Percentiles rank a stretch among this genome's conserved stretches.
Conservation (phyloP, 2,113 vertebrate genomes). For the Perca fluviatilis region DNA sequence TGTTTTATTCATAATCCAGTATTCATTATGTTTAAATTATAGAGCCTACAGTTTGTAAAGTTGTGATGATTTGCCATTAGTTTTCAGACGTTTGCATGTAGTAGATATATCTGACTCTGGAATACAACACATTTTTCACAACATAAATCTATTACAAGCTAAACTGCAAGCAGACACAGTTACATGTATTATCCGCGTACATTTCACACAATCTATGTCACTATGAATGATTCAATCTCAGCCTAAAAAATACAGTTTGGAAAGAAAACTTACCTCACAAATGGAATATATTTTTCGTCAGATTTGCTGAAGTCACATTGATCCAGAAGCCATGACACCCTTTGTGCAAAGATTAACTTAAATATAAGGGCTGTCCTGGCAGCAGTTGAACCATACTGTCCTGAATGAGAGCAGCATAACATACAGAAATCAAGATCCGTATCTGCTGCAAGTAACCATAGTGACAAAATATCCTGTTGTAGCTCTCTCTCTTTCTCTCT, state of each 20-base stretch:
- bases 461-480: conserved; percentile 84
- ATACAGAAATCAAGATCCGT: conserved; percentile 60
- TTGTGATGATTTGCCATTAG: background rate
- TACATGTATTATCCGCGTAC: background rate
- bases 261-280: conserved; percentile 57
- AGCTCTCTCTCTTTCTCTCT: conserved; percentile 8
- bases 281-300: conserved; percentile 2
- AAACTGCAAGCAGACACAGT: background rate
- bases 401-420: conserved; percentile 48
- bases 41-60: background rate
- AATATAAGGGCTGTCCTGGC: background rate
- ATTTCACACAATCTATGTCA: background rate
- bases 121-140: background rate
- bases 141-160: background rate
- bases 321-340: conserved; percentile 12
- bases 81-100: background rate
- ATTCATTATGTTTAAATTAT: background rate
- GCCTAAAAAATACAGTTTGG: background rate
- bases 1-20: no score
- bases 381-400: background rate
- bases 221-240: background rate
- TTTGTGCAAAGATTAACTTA: background rate
- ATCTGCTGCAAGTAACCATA: conserved; percentile 75
- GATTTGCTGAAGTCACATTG: conserved; percentile 2
- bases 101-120: background rate